These are phyloP conservation scores for Hydrolagus colliei DNA, from an alignment of 2,797 vertebrate species.

Conservation along the genomic window DNA sequence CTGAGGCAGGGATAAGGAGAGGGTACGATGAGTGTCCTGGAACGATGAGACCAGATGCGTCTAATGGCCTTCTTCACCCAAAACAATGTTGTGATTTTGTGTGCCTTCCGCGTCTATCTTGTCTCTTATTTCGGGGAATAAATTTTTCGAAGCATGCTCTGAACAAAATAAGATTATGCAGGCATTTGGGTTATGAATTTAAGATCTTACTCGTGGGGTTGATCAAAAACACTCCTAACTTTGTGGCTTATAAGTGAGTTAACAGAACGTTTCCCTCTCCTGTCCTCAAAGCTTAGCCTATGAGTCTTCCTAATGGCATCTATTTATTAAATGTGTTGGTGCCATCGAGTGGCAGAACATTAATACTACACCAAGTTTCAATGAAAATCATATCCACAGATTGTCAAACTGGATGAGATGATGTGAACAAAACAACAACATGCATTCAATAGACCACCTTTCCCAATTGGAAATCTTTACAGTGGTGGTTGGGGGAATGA, in stretches of 20 bases:
- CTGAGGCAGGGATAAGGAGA: no score
- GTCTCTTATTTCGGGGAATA: neutral
- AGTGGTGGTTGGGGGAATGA: no score
- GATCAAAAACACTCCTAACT: neutral
- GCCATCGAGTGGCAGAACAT: neutral
- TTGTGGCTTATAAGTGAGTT: neutral
- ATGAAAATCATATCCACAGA: neutral
- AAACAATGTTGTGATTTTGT: no score
- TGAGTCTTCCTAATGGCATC: neutral
- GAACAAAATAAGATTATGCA: neutral
- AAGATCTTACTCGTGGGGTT: neutral
- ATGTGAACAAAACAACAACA: no score
- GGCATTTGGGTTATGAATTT: neutral
- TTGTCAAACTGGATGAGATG: no score
- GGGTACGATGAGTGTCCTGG: no score
- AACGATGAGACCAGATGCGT: no score
- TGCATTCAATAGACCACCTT: no score
- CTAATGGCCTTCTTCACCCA: no score
- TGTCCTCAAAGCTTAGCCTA: neutral
- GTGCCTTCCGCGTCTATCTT: no score
- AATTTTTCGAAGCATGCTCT: neutral
- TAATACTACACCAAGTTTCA: neutral
- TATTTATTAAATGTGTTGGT: neutral
- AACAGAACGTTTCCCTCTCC: neutral
- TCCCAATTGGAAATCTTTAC: no score